Percentiles rank a stretch among this genome's conserved stretches.
Evolutionary conservation across 2,113 vertebrate genomes (phyloP).

Genomic region (Pituophis catenifer): DNA sequence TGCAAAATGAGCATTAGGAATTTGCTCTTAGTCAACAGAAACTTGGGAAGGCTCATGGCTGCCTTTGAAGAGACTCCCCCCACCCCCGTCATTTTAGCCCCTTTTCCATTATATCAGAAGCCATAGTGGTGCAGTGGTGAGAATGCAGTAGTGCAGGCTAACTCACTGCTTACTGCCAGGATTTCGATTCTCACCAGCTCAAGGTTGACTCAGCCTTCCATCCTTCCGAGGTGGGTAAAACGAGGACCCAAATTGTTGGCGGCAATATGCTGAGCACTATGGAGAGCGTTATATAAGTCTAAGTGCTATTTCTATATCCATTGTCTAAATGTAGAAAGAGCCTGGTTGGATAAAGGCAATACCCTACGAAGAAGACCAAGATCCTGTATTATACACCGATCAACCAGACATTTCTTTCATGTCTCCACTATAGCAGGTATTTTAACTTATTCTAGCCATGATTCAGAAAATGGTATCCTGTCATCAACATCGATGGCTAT

Average conservation of each 20-base stretch:
- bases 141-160: too few species aligned
- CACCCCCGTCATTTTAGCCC: background rate
- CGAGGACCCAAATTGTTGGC: too few species aligned
- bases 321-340: background rate
- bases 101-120: background rate
- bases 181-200: too few species aligned
- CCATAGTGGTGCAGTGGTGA: too few species aligned
- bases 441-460: background rate
- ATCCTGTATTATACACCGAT: background rate
- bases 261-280: too few species aligned
- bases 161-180: too few species aligned
- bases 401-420: background rate
- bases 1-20: background rate
- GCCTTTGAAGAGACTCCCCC: background rate
- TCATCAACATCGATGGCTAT: background rate
- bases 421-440: background rate
- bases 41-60: background rate
- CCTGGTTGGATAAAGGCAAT: background rate
- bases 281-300: background rate
- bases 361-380: background rate
- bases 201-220: too few species aligned
- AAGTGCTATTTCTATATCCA: background rate
- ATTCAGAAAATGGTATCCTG: background rate
- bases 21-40: background rate
- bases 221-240: too few species aligned